Percentiles rank a stretch among this genome's conserved stretches.
These are phyloP conservation scores for Caenorhabditis elegans DNA, from an alignment of 1,140 invertebrate genomes.

Conservation along the genomic window DNA sequence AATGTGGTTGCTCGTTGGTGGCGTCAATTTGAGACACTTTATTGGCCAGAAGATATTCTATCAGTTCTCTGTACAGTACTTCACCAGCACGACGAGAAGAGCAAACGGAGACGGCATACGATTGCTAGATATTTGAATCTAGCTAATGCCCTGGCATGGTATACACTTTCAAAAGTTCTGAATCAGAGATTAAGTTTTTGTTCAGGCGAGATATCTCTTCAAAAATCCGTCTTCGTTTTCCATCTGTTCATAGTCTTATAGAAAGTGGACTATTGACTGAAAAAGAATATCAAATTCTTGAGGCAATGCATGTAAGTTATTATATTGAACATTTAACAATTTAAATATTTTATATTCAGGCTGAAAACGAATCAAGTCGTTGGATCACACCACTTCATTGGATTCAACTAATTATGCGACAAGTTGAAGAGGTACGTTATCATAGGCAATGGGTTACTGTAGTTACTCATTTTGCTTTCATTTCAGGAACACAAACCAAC, in stretches of 20 bases:
- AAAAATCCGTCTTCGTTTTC: constrained; percentile 72
- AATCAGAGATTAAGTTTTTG: neutral
- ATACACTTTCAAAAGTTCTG: neutral
- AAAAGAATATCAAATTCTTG: constrained; percentile 67
- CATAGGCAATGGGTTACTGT: no score
- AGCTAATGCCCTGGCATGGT: constrained; percentile 35
- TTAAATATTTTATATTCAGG: neutral
- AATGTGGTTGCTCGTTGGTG: constrained; percentile 57
- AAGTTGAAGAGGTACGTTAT: neutral
- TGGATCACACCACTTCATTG: constrained; percentile 42
- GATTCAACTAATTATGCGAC: constrained; percentile 36
- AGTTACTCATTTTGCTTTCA: no score
- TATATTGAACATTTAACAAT: neutral
- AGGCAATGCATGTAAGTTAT: neutral
- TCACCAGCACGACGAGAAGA: constrained; percentile 36
- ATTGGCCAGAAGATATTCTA: constrained; percentile 48
- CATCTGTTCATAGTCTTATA: constrained; percentile 82
- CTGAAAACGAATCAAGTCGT: neutral
- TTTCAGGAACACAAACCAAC: constrained; percentile 41
- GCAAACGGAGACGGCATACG: constrained; percentile 16
- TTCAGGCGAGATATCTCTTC: constrained; percentile 44
- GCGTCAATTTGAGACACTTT: constrained; percentile 53
- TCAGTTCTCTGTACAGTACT: constrained; percentile 35
- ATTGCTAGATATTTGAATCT: constrained; percentile 44
- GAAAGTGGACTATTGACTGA: constrained; percentile 74